Evolutionary conservation across 2,888 invertebrate genomes (phyloP).

Genomic region (Congeria kusceri): DNA sequence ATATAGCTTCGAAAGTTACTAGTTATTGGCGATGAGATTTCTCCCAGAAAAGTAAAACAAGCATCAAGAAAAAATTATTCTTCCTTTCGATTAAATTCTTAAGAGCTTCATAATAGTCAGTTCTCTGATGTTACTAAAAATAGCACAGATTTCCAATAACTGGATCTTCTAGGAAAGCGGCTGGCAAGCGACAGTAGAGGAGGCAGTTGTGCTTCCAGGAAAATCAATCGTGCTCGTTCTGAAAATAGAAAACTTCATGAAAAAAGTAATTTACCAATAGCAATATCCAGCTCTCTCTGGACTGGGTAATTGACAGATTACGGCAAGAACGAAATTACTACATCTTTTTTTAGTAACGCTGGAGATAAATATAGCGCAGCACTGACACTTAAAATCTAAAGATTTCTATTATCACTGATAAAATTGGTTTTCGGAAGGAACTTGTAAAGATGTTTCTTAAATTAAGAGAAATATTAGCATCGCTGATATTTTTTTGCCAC

Average conservation of each 20-base stretch:
- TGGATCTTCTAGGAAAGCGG: constrained; percentile 6
- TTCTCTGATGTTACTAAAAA: constrained; percentile 21
- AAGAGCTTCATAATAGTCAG: too few species aligned
- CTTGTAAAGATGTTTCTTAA: neutral
- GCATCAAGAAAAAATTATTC: too few species aligned
- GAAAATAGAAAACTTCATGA: constrained; percentile 28
- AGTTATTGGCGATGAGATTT: too few species aligned
- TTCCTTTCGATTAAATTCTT: too few species aligned
- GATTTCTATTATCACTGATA: constrained; percentile 16
- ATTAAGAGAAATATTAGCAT: neutral
- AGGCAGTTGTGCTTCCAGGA: neutral
- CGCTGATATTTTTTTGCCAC: too few species aligned
- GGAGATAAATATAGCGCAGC: constrained; percentile 27
- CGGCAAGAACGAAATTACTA: constrained; percentile 25
- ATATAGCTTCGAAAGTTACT: constrained; percentile 20
- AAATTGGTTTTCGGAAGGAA: neutral
- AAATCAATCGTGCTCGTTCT: constrained; percentile 53
- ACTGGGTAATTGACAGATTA: constrained; percentile 26
- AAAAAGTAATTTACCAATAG: constrained; percentile 39
- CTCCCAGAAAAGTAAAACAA: too few species aligned
- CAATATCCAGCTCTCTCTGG: neutral
- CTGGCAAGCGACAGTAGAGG: neutral
- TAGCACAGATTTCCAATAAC: constrained; percentile 33
- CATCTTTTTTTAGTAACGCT: constrained; percentile 26
- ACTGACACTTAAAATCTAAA: neutral